Percentiles rank a stretch among this genome's conserved stretches.
These are phyloP conservation scores for Pterocles orientalis DNA, from an alignment of 2,113 vertebrate species.

Conservation along the genomic window DNA sequence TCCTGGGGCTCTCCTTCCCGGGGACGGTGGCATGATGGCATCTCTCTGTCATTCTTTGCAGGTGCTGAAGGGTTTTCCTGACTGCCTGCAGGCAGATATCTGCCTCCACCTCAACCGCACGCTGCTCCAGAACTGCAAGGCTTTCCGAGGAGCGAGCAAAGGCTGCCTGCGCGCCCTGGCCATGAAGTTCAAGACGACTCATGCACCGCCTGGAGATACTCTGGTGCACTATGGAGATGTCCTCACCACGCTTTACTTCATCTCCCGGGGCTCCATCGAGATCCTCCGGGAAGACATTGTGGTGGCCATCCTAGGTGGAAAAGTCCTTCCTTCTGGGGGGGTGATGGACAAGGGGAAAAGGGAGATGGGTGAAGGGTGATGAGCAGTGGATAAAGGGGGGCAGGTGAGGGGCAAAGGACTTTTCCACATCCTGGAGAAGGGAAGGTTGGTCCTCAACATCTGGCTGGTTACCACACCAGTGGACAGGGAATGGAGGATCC, in stretches of 20 bases:
- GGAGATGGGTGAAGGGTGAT: neutral
- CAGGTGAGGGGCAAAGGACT: neutral
- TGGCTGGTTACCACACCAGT: fast-evolving
- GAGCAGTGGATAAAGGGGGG: neutral
- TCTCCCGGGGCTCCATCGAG: conserved; percentile 97
- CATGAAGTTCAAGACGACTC: conserved; percentile 94
- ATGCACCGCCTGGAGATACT: conserved; percentile 93
- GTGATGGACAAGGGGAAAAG: neutral
- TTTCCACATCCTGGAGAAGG: neutral
- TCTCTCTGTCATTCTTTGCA: conserved; percentile 33
- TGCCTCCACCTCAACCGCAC: conserved; percentile 96
- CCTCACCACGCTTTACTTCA: conserved; percentile 95
- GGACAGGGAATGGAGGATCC: neutral
- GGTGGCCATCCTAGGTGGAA: conserved; percentile 93
- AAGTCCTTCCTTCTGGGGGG: conserved; percentile 10
- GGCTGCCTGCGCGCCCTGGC: conserved; percentile 94
- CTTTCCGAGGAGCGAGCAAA: conserved; percentile 92
- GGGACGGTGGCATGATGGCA: neutral
- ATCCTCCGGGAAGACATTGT: conserved; percentile 94
- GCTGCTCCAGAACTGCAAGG: conserved; percentile 92
- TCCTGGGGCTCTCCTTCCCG: neutral
- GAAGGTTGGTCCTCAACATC: neutral
- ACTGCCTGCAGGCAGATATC: conserved; percentile 98
- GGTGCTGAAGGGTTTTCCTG: conserved; percentile 98
- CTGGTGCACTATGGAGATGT: conserved; percentile 95